These are phyloP conservation scores for Chaenogobius annularis DNA, from an alignment of 2,113 vertebrate genomes.

Conservation along the genomic window DNA sequence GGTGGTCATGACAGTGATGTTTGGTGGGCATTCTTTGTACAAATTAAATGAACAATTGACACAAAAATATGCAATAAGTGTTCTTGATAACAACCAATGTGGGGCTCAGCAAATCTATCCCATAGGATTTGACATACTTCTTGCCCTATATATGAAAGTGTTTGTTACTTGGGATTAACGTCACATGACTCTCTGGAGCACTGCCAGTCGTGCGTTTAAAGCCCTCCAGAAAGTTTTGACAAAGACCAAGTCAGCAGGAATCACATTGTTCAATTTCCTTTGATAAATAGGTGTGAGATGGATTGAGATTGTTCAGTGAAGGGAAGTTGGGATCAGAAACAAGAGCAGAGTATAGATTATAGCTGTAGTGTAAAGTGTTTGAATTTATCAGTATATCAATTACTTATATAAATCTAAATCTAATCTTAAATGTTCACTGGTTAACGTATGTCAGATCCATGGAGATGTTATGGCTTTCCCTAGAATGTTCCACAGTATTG, in stretches of 20 bases:
- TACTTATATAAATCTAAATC: background rate
- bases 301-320: constrained; percentile 50
- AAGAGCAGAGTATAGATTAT: constrained; percentile 38
- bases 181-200: constrained; percentile 53
- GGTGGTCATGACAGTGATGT: background rate
- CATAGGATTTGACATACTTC: constrained; percentile 2
- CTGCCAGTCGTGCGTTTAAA: constrained; percentile 57
- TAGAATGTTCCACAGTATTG: background rate
- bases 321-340: constrained; percentile 62
- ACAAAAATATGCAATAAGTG: background rate
- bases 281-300: constrained; percentile 55
- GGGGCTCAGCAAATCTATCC: background rate
- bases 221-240: constrained; percentile 57
- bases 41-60: background rate
- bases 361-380: background rate
- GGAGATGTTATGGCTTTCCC: background rate
- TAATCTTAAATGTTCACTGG: background rate
- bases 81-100: background rate
- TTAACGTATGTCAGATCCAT: background rate
- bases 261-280: constrained; percentile 71
- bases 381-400: background rate
- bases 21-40: constrained; percentile 21
- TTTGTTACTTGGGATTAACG: constrained; percentile 36
- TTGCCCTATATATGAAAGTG: constrained; percentile 3
- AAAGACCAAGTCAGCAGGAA: constrained; percentile 55